These are phyloP conservation scores for Ferdinandea cuprea DNA, from an alignment of 2,888 invertebrate genomes.

Conservation along the genomic window DNA sequence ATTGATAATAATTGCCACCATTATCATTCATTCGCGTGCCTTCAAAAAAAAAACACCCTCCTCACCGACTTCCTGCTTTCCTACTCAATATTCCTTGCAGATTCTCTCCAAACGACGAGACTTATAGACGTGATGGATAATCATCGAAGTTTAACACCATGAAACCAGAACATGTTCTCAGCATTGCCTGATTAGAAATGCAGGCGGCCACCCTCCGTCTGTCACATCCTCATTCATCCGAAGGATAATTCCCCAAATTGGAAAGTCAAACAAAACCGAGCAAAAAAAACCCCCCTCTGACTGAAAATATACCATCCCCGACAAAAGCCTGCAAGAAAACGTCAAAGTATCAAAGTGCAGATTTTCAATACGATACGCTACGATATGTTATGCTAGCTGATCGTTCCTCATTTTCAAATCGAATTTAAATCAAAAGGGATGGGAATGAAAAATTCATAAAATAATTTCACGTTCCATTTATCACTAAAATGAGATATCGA, in stretches of 20 bases:
- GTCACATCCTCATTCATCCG: constrained; percentile 57
- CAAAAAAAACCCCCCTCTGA: neutral
- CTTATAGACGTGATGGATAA: constrained; percentile 36
- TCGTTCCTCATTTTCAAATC: constrained; percentile 21
- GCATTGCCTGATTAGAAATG: constrained; percentile 47
- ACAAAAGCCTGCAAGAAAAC: constrained; percentile 15
- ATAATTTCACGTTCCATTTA: constrained; percentile 67
- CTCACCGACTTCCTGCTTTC: too few species aligned
- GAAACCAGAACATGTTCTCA: neutral
- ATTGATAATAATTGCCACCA: too few species aligned
- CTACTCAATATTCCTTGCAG: constrained; percentile 7
- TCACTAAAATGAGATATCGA: constrained; percentile 65
- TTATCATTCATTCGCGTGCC: too few species aligned
- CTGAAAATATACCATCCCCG: constrained; percentile 18
- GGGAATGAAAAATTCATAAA: constrained; percentile 54
- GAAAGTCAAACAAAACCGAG: constrained; percentile 43
- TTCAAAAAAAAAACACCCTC: too few species aligned
- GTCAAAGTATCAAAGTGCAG: constrained; percentile 31
- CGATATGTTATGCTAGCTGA: neutral
- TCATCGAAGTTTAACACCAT: constrained; percentile 2
- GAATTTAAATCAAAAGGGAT: constrained; percentile 36
- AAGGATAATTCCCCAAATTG: constrained; percentile 54
- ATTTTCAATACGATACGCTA: constrained; percentile 9
- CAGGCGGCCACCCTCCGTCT: constrained; percentile 17
- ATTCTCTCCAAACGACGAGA: neutral